Conservation (phyloP, 2,113 vertebrate species). For the Perca fluviatilis region DNA sequence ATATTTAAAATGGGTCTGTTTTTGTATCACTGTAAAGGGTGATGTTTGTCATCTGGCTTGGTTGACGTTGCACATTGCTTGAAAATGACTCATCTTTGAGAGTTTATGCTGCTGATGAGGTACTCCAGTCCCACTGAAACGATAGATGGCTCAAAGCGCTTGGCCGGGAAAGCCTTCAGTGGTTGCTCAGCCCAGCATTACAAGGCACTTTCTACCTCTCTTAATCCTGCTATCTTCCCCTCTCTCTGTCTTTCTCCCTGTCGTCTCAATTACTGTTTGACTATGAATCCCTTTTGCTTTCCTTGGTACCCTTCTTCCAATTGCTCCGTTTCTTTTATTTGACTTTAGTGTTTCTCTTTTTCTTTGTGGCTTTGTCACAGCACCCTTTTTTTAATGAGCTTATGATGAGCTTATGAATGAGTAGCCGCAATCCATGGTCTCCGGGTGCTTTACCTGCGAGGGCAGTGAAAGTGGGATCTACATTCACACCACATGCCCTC, state of each 20-base stretch:
- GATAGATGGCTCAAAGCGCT: slow-evolving; percentile 58
- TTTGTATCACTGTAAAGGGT: slow-evolving; percentile 14
- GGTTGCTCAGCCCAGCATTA: slow-evolving; percentile 58
- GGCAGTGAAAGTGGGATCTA: slow-evolving; percentile 45
- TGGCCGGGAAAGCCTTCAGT: slow-evolving; percentile 56
- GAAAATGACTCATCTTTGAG: slow-evolving; percentile 35
- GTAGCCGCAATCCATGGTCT: slow-evolving; percentile 33
- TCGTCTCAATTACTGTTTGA: slow-evolving; percentile 66
- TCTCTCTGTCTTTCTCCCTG: slow-evolving; percentile 46
- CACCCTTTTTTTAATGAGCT: slow-evolving; percentile 52
- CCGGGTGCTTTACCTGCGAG: not conserved
- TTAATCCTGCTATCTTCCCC: slow-evolving; percentile 63
- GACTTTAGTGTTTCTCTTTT: slow-evolving; percentile 47
- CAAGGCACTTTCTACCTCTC: slow-evolving; percentile 41
- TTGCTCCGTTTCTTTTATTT: slow-evolving; percentile 32
- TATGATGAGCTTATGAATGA: slow-evolving; percentile 25
- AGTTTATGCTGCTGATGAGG: slow-evolving; percentile 35
- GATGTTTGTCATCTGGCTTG: slow-evolving; percentile 29
- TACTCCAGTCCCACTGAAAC: slow-evolving; percentile 50
- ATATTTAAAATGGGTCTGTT: slow-evolving; percentile 12
- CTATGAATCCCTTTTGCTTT: slow-evolving; percentile 45
- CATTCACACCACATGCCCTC: slow-evolving; percentile 45
- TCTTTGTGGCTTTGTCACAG: slow-evolving; percentile 41
- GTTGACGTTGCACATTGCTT: slow-evolving; percentile 11
- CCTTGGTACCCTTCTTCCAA: slow-evolving; percentile 19